phyloP scores from a whole-genome alignment of 2,888 invertebrate species.

The Elmis aenea region DNA sequence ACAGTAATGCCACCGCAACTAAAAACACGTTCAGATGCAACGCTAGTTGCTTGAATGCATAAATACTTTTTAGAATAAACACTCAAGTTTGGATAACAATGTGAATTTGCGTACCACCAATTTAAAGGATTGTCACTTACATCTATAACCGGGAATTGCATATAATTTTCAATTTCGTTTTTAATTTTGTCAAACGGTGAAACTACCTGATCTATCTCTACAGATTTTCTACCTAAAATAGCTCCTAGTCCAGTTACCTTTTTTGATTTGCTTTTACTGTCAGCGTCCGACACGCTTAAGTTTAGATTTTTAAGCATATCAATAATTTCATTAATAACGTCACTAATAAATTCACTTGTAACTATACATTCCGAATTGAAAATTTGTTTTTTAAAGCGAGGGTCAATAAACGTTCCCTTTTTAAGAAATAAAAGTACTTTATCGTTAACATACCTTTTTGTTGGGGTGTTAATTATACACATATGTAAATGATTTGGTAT shows the following conservation, averaged over 20 bases:
- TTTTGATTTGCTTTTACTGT: no score
- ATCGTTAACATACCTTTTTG: not conserved
- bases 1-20: slow-evolving; percentile 2
- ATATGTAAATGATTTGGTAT: slow-evolving; percentile 4
- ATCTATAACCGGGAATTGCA: not conserved
- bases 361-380: not conserved
- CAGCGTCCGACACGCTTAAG: no score
- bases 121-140: not conserved
- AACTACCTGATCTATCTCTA: not conserved
- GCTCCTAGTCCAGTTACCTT: slow-evolving; percentile 1
- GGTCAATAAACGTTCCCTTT: not conserved
- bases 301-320: no score
- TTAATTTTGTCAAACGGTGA: not conserved
- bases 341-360: not conserved
- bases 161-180: not conserved
- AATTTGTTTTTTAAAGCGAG: slow-evolving; percentile 1
- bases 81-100: not conserved
- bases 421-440: slow-evolving; percentile 1
- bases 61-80: not conserved
- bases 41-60: not conserved
- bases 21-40: slow-evolving; percentile 2
- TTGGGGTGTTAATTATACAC: not conserved
- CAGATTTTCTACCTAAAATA: slow-evolving; percentile 1
- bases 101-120: not conserved
- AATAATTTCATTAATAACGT: not conserved